Evolutionary conservation across 2,113 vertebrate genomes (phyloP).

Genomic region (Blennius ocellaris): DNA sequence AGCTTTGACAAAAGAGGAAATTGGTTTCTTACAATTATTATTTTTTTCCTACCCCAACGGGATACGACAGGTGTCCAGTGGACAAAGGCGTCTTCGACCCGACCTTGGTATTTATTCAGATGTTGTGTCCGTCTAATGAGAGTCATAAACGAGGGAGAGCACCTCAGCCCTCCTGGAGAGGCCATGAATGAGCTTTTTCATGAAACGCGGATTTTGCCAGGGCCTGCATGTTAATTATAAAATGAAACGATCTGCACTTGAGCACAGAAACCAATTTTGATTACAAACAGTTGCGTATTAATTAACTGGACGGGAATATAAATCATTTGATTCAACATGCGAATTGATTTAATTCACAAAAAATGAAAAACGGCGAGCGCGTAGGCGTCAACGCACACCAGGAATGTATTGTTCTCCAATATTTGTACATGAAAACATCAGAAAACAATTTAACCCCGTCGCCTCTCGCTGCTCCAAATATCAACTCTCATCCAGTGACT

Average conservation of each 20-base stretch:
- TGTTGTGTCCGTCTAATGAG: constrained; percentile 44
- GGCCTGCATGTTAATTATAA: constrained; percentile 41
- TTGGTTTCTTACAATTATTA: constrained; percentile 62
- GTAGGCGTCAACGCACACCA: too few species aligned
- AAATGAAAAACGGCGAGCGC: background rate
- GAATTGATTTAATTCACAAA: constrained; percentile 16
- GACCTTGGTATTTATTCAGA: constrained; percentile 54
- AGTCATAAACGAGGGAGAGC: constrained; percentile 15
- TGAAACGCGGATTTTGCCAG: constrained; percentile 25
- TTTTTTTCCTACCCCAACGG: constrained; percentile 39
- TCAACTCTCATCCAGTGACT: background rate
- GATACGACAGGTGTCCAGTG: constrained; percentile 55
- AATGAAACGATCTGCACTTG: background rate
- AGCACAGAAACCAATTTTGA: constrained; percentile 19
- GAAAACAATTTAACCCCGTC: background rate
- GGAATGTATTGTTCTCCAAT: background rate
- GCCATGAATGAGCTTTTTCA: constrained; percentile 25
- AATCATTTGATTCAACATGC: background rate
- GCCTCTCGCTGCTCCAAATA: background rate
- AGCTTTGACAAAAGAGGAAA: constrained; percentile 60
- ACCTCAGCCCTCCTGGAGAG: constrained; percentile 1
- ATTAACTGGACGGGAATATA: constrained; percentile 16
- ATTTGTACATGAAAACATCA: background rate
- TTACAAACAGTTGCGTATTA: constrained; percentile 26
- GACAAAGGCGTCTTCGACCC: constrained; percentile 54